Conservation (phyloP, 2,888 invertebrate species). For the Metopia argyrocephala region DNA sequence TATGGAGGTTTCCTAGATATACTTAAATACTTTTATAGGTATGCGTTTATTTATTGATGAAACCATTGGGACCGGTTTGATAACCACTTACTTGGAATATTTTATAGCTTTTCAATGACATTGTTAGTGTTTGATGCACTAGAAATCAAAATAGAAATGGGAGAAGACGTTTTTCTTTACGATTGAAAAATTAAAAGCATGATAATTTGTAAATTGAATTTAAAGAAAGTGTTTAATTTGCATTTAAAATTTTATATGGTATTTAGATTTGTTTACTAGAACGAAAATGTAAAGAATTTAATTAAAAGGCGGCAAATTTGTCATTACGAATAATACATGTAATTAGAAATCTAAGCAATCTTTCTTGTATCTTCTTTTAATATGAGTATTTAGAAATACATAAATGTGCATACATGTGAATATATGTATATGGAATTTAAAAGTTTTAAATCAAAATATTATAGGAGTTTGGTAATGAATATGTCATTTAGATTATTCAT, state of each 20-base stretch:
- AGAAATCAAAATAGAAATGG: background rate
- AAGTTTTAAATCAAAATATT: too few species aligned
- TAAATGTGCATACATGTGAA: too few species aligned
- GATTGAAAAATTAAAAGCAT: background rate
- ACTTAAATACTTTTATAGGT: background rate
- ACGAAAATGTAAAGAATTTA: background rate
- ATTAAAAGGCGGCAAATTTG: background rate
- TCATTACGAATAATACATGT: too few species aligned
- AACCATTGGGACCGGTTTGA: constrained; percentile 19
- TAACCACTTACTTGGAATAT: constrained; percentile 27
- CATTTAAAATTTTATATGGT: background rate
- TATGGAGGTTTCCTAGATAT: background rate
- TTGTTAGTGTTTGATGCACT: background rate
- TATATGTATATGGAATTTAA: too few species aligned
- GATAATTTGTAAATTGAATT: background rate
- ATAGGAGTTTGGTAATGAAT: too few species aligned
- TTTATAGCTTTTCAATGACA: constrained; percentile 44
- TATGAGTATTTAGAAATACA: too few species aligned
- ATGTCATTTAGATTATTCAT: too few species aligned
- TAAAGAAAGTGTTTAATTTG: background rate
- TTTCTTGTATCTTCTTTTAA: too few species aligned
- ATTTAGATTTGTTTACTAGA: too few species aligned
- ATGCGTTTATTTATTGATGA: constrained; percentile 16
- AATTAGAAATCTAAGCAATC: too few species aligned
- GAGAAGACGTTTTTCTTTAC: constrained; percentile 6